Evolutionary conservation across 2,888 invertebrate genomes (phyloP).

Genomic region (Drosophila anomalata): DNA sequence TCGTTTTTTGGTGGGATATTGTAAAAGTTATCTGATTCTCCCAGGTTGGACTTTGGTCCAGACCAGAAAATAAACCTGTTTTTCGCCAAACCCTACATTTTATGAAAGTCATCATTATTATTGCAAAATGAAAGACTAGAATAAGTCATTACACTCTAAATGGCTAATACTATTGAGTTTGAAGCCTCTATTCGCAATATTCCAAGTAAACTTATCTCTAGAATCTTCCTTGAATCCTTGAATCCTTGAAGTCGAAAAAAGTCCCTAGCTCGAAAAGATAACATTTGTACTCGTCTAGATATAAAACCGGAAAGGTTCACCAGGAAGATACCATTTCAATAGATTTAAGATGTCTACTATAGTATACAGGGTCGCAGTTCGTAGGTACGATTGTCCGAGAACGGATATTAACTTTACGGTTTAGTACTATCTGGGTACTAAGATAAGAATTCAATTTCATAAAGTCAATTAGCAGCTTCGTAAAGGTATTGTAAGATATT

Average conservation of each 20-base stretch:
- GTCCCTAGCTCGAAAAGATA: too few species aligned
- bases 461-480: background rate
- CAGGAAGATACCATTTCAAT: background rate
- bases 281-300: background rate
- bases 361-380: background rate
- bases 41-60: background rate
- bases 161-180: background rate
- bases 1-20: background rate
- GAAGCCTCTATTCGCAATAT: background rate
- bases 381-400: background rate
- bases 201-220: background rate
- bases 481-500: background rate
- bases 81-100: background rate
- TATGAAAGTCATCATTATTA: background rate
- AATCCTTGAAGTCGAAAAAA: background rate
- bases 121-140: slow-evolving; percentile 1
- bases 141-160: background rate
- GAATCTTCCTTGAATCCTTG: background rate
- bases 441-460: background rate
- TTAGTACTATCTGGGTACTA: background rate
- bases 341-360: background rate
- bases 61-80: background rate
- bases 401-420: background rate
- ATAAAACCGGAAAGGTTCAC: slow-evolving; percentile 1
- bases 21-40: background rate